Base-by-base conservation (phyloP, 2,113 vertebrate genomes). In the Oxyura jamaicensis region DNA sequence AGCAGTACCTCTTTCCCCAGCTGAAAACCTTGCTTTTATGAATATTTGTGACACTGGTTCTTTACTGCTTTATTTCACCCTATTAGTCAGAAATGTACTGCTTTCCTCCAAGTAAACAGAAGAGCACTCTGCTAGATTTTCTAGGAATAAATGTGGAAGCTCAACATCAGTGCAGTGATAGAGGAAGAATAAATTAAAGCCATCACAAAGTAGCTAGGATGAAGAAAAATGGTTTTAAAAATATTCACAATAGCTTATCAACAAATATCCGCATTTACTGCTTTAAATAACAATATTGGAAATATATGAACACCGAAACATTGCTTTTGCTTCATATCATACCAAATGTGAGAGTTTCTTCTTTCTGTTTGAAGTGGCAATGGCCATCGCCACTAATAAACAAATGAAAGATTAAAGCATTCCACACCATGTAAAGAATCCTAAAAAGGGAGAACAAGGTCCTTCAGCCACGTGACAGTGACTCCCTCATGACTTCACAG, bases 71-170 rank as follows among this genome's bases (percentile, higher is more conserved):
- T 82, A 84, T 90, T 93, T 87, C 35, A 84, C 28, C 74, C n/a
- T 55, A 6, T 78, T 84, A 84, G 73, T 82, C 62, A 86, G 69
- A 62, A 91, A 89, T 39, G 68, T 11, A 48, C 31, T 29, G 67
- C 7, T 86, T 88, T 92, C 78, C 35, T 73, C 41, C 55, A 75
- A 73, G n/a, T 58, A 93, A 93, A 83, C 25, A 90, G 93, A 90
- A 86, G 21, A 96, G 76, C 52, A 95, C 83, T 94, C 93, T 72
- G 79, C 84, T 75, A 87, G 53, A 88, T 90, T 59, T 94, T 91
- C 88, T 74, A 52, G 50, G 67, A 71, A 84, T 78, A 92, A 91
- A 65, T 83, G 9, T 20, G 71, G 41, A 72, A 82, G 58, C 44
- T 85, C 73, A 96, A 48, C 88, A 84, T 48, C 85, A 72, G 73